phyloP scores from a whole-genome alignment of 2,888 invertebrate genomes.

The Tinea pellionella region DNA sequence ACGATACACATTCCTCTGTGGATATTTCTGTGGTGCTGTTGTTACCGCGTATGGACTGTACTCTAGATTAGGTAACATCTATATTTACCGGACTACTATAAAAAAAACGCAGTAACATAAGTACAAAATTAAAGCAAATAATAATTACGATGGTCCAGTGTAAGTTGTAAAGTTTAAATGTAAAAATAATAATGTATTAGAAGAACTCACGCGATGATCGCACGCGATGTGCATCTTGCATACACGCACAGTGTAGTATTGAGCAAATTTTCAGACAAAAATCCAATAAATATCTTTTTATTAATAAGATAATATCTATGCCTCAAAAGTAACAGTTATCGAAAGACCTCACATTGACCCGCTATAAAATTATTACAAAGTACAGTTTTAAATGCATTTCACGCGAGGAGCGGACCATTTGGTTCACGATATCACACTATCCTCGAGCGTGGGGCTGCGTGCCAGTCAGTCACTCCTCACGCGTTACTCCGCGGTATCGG shows the following conservation, averaged over 20 bases:
- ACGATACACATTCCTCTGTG: too few relatives aligned
- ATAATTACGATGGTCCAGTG: background rate
- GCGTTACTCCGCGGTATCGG: conserved; percentile 24
- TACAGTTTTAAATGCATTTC: conserved; percentile 5
- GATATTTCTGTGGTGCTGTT: too few relatives aligned
- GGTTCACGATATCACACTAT: background rate
- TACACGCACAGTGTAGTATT: background rate
- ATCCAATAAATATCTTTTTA: background rate
- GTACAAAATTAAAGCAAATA: background rate
- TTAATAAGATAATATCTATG: background rate
- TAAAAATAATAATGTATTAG: background rate
- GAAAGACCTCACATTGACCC: conserved; percentile 3
- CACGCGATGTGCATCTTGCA: background rate
- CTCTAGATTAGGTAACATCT: too few relatives aligned
- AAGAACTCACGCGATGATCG: background rate
- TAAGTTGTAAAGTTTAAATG: background rate
- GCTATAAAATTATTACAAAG: background rate
- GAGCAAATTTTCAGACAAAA: background rate
- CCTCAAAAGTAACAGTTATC: conserved; percentile 7
- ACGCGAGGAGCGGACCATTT: background rate
- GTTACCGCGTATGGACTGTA: too few relatives aligned
- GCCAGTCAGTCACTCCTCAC: conserved; percentile 35
- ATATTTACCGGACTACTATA: too few relatives aligned
- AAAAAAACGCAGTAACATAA: too few relatives aligned
- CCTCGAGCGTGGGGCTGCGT: conserved; percentile 2